Conservation (phyloP, 1,140 invertebrate species). For the Oncopodura yosiiana region DNA sequence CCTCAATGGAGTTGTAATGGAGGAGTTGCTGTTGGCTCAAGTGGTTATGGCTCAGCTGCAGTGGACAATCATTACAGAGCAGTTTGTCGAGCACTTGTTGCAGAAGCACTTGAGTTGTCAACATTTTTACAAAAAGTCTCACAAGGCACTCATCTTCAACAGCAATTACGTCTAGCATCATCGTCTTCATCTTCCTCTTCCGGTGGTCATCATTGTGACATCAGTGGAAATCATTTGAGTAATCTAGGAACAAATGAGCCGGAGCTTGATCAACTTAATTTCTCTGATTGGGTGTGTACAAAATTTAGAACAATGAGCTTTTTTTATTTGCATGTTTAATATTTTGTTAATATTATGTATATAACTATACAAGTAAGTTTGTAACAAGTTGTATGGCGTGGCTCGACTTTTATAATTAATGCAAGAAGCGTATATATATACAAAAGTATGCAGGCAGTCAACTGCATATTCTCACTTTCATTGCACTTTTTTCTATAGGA, state of each 20-base stretch:
- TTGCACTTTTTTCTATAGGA: too few relatives aligned
- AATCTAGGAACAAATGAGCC: conserved; percentile 39
- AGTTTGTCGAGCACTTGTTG: conserved; percentile 78
- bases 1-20: conserved; percentile 4
- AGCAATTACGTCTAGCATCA: conserved; percentile 8
- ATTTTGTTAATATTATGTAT: too few relatives aligned
- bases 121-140: conserved; percentile 77
- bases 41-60: conserved; percentile 37
- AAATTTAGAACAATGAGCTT: background rate
- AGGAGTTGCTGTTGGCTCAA: too few relatives aligned
- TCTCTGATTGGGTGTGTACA: conserved; percentile 70
- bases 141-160: conserved; percentile 40
- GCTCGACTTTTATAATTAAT: too few relatives aligned
- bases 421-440: too few relatives aligned
- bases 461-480: too few relatives aligned
- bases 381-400: too few relatives aligned
- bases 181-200: conserved; percentile 2
- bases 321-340: too few relatives aligned
- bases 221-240: background rate
- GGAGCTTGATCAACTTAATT: conserved; percentile 64
- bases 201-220: background rate
- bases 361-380: too few relatives aligned
- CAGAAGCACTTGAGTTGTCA: conserved; percentile 78
- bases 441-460: too few relatives aligned
- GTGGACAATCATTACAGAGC: conserved; percentile 78